Percentiles rank a stretch among this genome's conserved stretches.
phyloP scores from a whole-genome alignment of 2,888 invertebrate genomes.

The Oscheius myriophilus region DNA sequence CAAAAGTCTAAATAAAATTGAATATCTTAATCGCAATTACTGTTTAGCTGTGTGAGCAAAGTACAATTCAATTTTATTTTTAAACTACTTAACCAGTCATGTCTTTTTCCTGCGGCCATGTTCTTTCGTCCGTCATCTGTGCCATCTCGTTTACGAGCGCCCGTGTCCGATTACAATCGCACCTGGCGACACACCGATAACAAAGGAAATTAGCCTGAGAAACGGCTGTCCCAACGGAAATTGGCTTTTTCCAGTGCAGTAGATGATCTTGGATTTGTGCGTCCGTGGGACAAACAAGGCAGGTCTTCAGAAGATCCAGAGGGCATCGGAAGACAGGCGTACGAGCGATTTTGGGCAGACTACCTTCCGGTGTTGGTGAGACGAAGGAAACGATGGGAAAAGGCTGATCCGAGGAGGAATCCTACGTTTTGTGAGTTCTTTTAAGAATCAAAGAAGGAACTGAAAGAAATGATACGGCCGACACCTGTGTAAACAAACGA shows the following conservation, averaged over 20 bases:
- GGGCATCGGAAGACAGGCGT: conserved; percentile 27
- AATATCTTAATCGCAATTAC: no score
- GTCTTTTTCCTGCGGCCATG: no score
- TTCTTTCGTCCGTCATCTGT: no score
- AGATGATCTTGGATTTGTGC: conserved; percentile 52
- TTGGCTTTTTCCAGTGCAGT: conserved; percentile 40
- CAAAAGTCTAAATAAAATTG: no score
- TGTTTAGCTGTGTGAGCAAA: no score
- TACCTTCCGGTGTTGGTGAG: conserved; percentile 47
- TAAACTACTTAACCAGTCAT: no score
- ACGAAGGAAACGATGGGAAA: conserved; percentile 49
- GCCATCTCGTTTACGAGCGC: no score
- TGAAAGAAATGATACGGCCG: background rate
- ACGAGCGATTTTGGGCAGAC: conserved; percentile 42
- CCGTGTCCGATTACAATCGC: no score
- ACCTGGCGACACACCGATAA: background rate
- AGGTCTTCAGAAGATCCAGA: conserved; percentile 26
- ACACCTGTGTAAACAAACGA: conserved; percentile 2
- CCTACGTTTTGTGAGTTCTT: conserved; percentile 38
- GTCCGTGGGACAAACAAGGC: conserved; percentile 43
- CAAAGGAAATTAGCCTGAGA: background rate
- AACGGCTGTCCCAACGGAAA: background rate
- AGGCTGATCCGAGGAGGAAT: conserved; percentile 46
- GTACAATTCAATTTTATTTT: no score
- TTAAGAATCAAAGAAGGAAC: background rate